Evolutionary conservation across 1,140 invertebrate genomes (phyloP).

Genomic region (Eufriesea mexicana): DNA sequence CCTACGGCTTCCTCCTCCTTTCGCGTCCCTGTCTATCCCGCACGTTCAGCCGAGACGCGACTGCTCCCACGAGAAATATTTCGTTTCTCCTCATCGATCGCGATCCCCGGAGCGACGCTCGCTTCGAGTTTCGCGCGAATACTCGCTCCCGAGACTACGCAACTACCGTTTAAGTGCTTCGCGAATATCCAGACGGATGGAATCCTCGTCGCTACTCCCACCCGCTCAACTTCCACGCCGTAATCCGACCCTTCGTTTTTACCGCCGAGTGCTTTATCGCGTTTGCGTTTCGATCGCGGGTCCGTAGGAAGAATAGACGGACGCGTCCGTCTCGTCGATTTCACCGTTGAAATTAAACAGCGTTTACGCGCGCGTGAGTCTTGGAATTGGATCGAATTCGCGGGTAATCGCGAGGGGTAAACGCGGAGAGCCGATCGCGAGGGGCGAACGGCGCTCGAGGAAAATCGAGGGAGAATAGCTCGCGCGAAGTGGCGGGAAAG

Average conservation of each 20-base stretch:
- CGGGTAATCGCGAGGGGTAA: background rate
- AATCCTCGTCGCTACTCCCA: background rate
- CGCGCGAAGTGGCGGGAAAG: conserved; percentile 45
- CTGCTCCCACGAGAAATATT: background rate
- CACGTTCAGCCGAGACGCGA: background rate
- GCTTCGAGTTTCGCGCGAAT: background rate
- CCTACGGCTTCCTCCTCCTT: background rate
- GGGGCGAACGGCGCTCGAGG: conserved; percentile 59
- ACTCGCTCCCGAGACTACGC: no score
- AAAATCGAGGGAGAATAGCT: conserved; percentile 65
- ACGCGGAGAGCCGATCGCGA: conserved; percentile 47
- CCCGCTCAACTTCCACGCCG: background rate
- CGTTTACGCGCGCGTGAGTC: no score
- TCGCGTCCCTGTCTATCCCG: no score
- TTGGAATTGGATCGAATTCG: background rate
- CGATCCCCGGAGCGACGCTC: background rate
- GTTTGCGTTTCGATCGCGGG: background rate
- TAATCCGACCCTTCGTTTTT: background rate
- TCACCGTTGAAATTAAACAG: no score
- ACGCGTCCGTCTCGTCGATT: background rate
- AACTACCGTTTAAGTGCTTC: background rate
- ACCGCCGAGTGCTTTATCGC: background rate
- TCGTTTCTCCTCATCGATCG: conserved; percentile 21
- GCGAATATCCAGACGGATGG: background rate
- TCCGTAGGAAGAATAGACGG: no score